Evolutionary conservation across 1,140 invertebrate genomes (phyloP), one percentile per base, ranked within the genome.

Genomic region (Procambarus clarkii): DNA sequence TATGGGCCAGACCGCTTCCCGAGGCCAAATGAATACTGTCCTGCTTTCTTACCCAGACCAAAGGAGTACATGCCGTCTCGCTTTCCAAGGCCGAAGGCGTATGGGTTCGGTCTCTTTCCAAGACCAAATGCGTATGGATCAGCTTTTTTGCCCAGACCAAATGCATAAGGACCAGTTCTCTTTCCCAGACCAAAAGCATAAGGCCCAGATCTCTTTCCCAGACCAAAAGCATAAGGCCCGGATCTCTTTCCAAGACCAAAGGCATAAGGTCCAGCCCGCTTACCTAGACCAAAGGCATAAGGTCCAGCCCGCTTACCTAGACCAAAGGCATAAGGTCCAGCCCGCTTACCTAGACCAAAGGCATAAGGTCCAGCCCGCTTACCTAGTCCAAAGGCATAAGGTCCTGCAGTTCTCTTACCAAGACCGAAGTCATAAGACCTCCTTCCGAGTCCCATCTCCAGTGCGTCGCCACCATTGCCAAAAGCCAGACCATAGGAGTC

Each of bases 31-130:
- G 78, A 81, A 9, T 88, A 88, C 11, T 81, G 87, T 3, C 87
- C 87, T 34, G 87, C 78, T 34, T 82, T 88, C n/a, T 88, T 88
- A 13, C 87, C 87, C 11, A 88, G 79, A 46, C 87, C 87, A 34
- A 88, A 88, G 54, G 78, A 78, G 21, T 88, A 88, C 45, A 11
- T 58, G 46, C 74, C 84, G 3, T 13, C 46, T 34, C 84, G 21
- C 54, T 86, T 86, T 7, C 84, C 84, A 34, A 77, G 54, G 15
- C 54, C 54, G 58, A 83, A 83, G 7, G 58, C 81, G 3, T 83
- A 64, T 9, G 71, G 71, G n/a, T 48, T 44, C 48, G 45, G n/a
- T 60, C 48, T 54, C 45, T 86, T 78, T 3, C 85, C 85, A 45
- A 86, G 74, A 50, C 83, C 83, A 24, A 86, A 86, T 7, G 83